Base-by-base conservation (phyloP, 1,140 invertebrate species). In the Scaptodrosophila lebanonensis region DNA sequence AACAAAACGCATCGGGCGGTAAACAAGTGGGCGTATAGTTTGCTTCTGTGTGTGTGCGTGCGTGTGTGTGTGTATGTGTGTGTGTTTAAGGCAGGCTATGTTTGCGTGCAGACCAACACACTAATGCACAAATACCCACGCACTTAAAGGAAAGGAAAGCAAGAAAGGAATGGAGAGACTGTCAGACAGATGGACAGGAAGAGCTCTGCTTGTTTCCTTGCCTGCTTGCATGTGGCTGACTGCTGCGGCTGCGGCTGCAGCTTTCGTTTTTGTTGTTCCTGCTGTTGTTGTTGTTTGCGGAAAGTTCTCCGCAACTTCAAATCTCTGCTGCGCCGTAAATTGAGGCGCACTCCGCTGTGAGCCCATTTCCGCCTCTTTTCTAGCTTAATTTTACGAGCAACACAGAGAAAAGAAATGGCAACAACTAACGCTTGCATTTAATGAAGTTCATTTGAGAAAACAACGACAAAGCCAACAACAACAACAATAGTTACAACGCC, bases 251-350 rank as follows among this genome's bases (percentile, higher is more conserved):
- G 47, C 51, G n/a, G n/a, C n/a, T n/a, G n/a, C n/a, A n/a, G n/a
- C n/a, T n/a, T n/a, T n/a, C n/a, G n/a, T n/a, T n/a, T n/a, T n/a
- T n/a, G n/a, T n/a, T n/a, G n/a, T n/a, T n/a, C n/a, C n/a, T n/a
- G n/a, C n/a, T n/a, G n/a, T n/a, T n/a, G n/a, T n/a, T n/a, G n/a
- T n/a, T n/a, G n/a, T 66, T 57, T 50, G 61, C 22, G 32, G 45
- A 66, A 66, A 29, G 56, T 66, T 58, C 58, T 30, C 17, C 35
- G 32, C 52, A 66, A 66, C 38, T 56, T 65, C 30, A 66, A 66
- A 66, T 66, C 63, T 66, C 63, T 66, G 63, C 53, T 42, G 50
- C 66, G 63, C 48, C 63, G 63, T 66, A 66, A 66, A 66, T 66
- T 61, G 63, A 66, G 27, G 63, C 52, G 50, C 63, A 57, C 60